These are phyloP conservation scores for Connochaetes taurinus DNA, from an alignment of 2,113 vertebrate genomes.

Conservation along the genomic window DNA sequence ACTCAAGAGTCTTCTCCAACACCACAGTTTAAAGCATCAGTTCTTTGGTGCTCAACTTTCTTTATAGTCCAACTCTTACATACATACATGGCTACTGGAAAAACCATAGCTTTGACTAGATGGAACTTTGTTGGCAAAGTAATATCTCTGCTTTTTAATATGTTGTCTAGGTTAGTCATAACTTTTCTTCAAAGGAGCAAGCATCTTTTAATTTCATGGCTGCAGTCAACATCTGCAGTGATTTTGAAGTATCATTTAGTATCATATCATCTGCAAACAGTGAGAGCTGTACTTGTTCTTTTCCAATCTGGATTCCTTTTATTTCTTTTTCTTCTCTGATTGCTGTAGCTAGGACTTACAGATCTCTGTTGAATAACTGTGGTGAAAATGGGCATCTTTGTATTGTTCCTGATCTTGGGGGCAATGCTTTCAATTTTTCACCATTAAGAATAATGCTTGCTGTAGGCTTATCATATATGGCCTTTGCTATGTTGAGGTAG, in stretches of 20 bases:
- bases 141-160: no score
- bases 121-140: no score
- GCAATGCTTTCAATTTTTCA: not conserved
- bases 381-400: not conserved
- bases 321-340: not conserved
- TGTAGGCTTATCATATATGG: not conserved
- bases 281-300: not conserved
- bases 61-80: no score
- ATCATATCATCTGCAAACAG: not conserved
- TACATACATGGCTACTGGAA: no score
- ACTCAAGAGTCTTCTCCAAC: no score
- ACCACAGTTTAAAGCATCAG: no score
- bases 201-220: not conserved
- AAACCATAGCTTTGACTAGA: no score
- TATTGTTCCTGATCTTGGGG: not conserved
- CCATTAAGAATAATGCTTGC: not conserved
- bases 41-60: no score
- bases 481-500: not conserved
- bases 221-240: not conserved
- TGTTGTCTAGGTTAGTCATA: no score
- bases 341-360: not conserved
- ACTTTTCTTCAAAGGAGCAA: no score
- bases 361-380: not conserved
- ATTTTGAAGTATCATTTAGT: not conserved
- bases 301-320: not conserved